These are phyloP conservation scores for Drosophila orena DNA, from an alignment of 1,140 invertebrate genomes.

Conservation along the genomic window DNA sequence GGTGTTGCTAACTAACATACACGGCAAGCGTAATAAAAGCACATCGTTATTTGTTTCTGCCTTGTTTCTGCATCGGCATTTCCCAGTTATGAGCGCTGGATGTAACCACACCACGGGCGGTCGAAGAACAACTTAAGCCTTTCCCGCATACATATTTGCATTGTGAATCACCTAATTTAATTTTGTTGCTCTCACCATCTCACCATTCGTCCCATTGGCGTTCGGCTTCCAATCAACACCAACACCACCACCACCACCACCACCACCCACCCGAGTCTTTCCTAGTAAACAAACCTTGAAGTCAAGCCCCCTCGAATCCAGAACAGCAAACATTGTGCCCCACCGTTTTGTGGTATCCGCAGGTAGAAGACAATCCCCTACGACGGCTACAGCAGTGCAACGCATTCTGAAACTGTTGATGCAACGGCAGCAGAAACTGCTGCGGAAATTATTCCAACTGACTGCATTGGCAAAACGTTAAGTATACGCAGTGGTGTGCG, in stretches of 20 bases:
- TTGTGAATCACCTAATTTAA: conserved; percentile 38
- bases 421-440: conserved; percentile 83
- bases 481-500: conserved; percentile 46
- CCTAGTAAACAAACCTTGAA: conserved; percentile 43
- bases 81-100: conserved; percentile 8
- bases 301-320: conserved; percentile 10
- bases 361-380: conserved; percentile 63
- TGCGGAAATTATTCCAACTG: conserved; percentile 76
- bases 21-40: too few relatives aligned
- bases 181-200: conserved; percentile 19
- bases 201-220: too few relatives aligned
- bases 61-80: too few relatives aligned
- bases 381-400: conserved; percentile 84
- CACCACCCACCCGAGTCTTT: neutral
- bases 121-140: conserved; percentile 62
- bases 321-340: conserved; percentile 1
- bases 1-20: neutral
- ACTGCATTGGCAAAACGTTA: conserved; percentile 71
- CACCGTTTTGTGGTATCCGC: neutral
- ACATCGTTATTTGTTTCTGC: too few relatives aligned
- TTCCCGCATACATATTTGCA: conserved; percentile 29
- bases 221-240: neutral
- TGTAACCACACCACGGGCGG: conserved; percentile 37
- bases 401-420: conserved; percentile 82
- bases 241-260: too few relatives aligned